Evolutionary conservation across 2,888 invertebrate genomes (phyloP), one percentile per base, ranked within the genome.

Genomic region (Ornithoptera priamus): DNA sequence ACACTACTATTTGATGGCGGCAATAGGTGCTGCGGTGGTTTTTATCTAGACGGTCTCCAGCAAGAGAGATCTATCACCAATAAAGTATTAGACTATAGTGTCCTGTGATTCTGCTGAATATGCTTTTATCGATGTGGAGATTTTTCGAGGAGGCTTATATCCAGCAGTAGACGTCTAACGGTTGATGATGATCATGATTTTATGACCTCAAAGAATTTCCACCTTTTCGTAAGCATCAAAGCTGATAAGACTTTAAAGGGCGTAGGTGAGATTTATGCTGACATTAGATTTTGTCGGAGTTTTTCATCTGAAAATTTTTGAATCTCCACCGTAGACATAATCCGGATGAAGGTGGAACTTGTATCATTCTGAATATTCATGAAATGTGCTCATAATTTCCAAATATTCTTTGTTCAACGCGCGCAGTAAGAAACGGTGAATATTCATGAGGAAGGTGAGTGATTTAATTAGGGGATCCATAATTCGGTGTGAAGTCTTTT

Each of bases 291-390:
- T 5, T 17, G 50, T 39, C 39, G 50, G 18, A 57, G 57, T 57
- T 57, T 57, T 22, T 57, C 15, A 22, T n/a, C 20, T 57, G 57
- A 20, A 20, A 10, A 8, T 57, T 57, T 57, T 57, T 20, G 57
- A 64, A 64, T n/a, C 50, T 61, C 15, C 22, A 7, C 56, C 60
- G 56, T 42, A 56, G 61, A 60, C 61, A 56, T n/a, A 64, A 56
- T 60, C 53, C 15, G 20, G 1, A 42, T 24, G 64, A 64, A 57
- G 56, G 56, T 57, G 56, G 67, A 70, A 67, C 67, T 64, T 65
- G 61, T 67, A 65, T 63, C 39, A 56, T 65, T 57, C 46, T 71
- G 67, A 71, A 71, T 71, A 71, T 71, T 71, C 64, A 71, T 71
- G 22, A 56, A 67, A 67, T 67, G 62, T 67, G 46, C 56, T 65